These are phyloP conservation scores for Falco biarmicus DNA, from an alignment of 2,797 vertebrate genomes.

Conservation along the genomic window DNA sequence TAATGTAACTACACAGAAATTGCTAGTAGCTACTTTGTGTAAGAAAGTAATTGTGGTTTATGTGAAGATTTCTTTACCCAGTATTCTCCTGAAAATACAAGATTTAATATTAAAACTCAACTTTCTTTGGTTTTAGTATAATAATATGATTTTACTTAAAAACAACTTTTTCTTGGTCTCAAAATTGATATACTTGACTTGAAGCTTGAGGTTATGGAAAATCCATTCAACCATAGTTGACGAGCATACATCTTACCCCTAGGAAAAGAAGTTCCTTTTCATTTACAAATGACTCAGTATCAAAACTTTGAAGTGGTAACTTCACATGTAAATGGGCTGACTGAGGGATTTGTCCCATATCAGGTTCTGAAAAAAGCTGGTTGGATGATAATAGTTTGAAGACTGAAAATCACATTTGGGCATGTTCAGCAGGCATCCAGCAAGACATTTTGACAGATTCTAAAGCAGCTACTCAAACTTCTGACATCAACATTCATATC, in stretches of 20 bases:
- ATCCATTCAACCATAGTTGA: not conserved
- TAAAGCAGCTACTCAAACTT: constrained; percentile 46
- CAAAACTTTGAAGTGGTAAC: not conserved
- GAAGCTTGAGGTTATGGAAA: not conserved
- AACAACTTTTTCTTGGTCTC: not conserved
- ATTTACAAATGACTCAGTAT: not conserved
- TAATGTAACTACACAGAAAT: not conserved
- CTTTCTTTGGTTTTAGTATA: not conserved
- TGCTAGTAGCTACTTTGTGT: not conserved
- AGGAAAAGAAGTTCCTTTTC: not conserved
- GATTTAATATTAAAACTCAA: not conserved
- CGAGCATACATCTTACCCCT: not conserved
- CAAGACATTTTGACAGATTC: constrained; percentile 51
- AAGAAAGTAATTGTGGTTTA: not conserved
- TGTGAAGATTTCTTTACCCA: not conserved
- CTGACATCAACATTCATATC: constrained; percentile 14
- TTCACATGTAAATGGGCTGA: not conserved
- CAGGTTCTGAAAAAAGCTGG: constrained; percentile 6
- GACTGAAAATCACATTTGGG: constrained; percentile 30
- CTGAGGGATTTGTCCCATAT: not conserved
- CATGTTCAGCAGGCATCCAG: constrained; percentile 17
- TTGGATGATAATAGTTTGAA: constrained; percentile 11
- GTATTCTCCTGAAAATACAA: not conserved
- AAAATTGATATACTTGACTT: not conserved
- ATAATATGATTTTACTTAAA: not conserved